A percentile compares a stretch with the other conserved stretches of the same genome.
These are phyloP conservation scores for Trichopria drosophilae DNA, from an alignment of 2,888 invertebrate species.

Conservation along the genomic window DNA sequence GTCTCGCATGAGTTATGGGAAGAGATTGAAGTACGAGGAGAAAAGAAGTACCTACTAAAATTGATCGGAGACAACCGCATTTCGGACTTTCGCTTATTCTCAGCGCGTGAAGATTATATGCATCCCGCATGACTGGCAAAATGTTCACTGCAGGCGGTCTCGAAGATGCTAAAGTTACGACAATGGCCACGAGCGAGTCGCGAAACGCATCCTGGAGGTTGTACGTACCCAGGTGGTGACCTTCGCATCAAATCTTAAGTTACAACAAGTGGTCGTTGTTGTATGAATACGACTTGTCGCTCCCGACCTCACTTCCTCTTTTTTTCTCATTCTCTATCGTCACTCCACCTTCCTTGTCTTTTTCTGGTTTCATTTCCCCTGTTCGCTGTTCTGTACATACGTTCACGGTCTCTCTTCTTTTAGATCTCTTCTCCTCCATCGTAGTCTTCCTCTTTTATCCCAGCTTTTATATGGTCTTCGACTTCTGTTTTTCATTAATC, in stretches of 20 bases:
- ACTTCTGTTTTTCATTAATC: too few species aligned
- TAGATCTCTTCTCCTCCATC: too few species aligned
- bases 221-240: conserved; percentile 36
- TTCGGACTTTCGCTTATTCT: too few species aligned
- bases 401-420: too few species aligned
- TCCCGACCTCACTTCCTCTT: conserved; percentile 20
- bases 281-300: conserved; percentile 29
- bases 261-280: conserved; percentile 47
- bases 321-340: conserved; percentile 22
- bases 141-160: background rate
- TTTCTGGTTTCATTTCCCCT: conserved; percentile 25
- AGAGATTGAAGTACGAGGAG: too few species aligned
- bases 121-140: too few species aligned
- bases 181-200: conserved; percentile 16
- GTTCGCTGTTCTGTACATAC: conserved; percentile 22
- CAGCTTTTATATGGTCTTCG: too few species aligned
- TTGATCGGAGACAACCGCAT: too few species aligned
- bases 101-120: too few species aligned
- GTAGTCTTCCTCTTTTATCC: too few species aligned
- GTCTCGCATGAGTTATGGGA: too few species aligned
- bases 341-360: conserved; percentile 33
- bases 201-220: conserved; percentile 9
- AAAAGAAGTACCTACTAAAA: too few species aligned
- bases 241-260: conserved; percentile 47
- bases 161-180: conserved; percentile 13